Conservation (phyloP, 1,140 invertebrate genomes). For the Bicyclus anynana region DNA sequence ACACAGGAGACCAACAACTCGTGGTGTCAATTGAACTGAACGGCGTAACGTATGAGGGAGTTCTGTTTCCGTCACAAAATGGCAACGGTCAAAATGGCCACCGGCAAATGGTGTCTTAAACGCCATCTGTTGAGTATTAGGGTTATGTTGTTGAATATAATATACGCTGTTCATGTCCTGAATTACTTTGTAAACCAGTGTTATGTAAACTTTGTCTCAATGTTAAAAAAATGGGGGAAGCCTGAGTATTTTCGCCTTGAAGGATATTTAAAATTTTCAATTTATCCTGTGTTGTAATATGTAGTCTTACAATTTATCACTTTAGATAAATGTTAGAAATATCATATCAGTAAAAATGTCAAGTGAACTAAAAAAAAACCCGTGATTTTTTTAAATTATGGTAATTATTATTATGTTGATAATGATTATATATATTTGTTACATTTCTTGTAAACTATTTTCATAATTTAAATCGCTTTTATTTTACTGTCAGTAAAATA, state of each 20-base stretch:
- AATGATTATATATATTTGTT: too few species aligned
- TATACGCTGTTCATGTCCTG: background rate
- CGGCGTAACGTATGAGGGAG: conserved; percentile 92
- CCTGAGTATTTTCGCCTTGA: too few species aligned
- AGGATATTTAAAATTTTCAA: too few species aligned
- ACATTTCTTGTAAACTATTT: too few species aligned
- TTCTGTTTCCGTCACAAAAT: conserved; percentile 85
- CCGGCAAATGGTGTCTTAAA: conserved; percentile 70
- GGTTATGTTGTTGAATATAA: conserved; percentile 4
- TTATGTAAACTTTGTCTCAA: background rate
- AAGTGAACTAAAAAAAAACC: too few species aligned
- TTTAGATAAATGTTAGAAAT: background rate
- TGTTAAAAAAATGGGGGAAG: background rate
- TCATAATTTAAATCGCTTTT: too few species aligned
- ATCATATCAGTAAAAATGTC: background rate
- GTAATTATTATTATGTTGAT: too few species aligned
- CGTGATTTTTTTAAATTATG: too few species aligned
- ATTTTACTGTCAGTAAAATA: background rate
- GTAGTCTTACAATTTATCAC: background rate
- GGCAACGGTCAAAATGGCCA: conserved; percentile 75
- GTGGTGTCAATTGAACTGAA: conserved; percentile 98
- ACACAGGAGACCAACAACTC: conserved; percentile 90
- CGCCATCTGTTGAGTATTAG: background rate
- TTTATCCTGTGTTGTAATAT: too few species aligned
- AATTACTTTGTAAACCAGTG: conserved; percentile 1